Evolutionary conservation across 2,888 invertebrate genomes (phyloP), one percentile per base, ranked within the genome.

Genomic region (Spisula solida): DNA sequence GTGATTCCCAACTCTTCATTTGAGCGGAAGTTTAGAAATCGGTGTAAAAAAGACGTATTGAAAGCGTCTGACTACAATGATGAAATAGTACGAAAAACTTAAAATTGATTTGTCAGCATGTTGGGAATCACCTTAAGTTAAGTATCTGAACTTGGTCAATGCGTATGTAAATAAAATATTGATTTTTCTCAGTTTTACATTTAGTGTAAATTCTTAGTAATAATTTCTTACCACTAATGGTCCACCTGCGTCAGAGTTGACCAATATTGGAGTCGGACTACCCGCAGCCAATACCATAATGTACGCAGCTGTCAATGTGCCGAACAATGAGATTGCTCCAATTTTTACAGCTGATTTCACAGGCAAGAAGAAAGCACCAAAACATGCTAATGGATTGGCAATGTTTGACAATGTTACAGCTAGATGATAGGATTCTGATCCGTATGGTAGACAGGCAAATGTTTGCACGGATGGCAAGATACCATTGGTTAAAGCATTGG

Each of bases 381-480:
- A 97, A 96, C 97, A 98, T 91, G 98, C 98, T 51, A 98, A 96
- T 41, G 98, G 98, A 97, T 98, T 98, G 60, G 98, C 98, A 96
- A 98, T 98, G 91, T 98, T 98, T 93, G 98, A 97, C 92, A 98
- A 97, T 86, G 98, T 97, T 82, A 98, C 98, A 10, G 98, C 97
- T 95, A 98, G 97, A 97, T 98, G 98, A 97, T 98, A 98, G 0
- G 98, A 97, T 78, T 90, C 81, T 97, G 97, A 96, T 97, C 98
- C 98, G 96, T 98, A 98, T 14, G 98, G 98, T 95, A 98, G 97
- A 95, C 98, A 98, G 82, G 98, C 98, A 96, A 98, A 98, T 79
- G 98, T 98, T 97, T 98, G 98, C 93, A 98, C 97, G 90, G 98
- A 98, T 29, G 98, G 98, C 93, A 98, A 97, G 94, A 98, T 97